phyloP scores from a whole-genome alignment of 2,113 vertebrate genomes.

The Oriolus oriolus region DNA sequence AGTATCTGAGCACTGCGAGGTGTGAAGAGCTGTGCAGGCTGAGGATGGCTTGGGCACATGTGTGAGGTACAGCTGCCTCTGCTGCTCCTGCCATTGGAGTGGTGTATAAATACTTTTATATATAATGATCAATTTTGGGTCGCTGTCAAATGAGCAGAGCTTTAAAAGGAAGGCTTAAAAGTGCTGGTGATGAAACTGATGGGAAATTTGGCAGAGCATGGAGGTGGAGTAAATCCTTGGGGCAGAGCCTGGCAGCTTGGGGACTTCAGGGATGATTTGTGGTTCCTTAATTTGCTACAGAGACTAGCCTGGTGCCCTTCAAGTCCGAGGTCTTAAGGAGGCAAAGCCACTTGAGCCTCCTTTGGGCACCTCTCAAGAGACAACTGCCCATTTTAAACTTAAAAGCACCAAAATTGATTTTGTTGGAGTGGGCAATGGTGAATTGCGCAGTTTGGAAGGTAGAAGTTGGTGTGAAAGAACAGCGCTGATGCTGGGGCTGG shows the following conservation, averaged over 20 bases:
- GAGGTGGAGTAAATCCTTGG: not conserved
- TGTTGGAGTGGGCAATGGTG: not conserved
- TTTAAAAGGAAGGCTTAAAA: not conserved
- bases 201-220: not conserved
- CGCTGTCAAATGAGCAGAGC: not conserved
- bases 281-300: not conserved
- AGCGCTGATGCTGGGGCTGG: not conserved
- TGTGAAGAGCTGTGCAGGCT: not conserved
- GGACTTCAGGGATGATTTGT: not conserved
- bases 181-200: not conserved
- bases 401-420: not conserved
- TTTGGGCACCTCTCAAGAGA: not conserved
- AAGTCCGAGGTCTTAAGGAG: not conserved
- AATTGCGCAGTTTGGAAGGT: not conserved
- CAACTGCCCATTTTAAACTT: not conserved
- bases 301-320: not conserved
- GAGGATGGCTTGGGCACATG: fast-evolving
- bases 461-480: not conserved
- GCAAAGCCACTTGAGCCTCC: not conserved
- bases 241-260: not conserved
- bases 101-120: not conserved
- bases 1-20: not conserved
- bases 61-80: not conserved
- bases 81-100: not conserved
- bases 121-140: not conserved